Base-by-base conservation (phyloP, 1,140 invertebrate genomes). In the Frieseomelitta varia region DNA sequence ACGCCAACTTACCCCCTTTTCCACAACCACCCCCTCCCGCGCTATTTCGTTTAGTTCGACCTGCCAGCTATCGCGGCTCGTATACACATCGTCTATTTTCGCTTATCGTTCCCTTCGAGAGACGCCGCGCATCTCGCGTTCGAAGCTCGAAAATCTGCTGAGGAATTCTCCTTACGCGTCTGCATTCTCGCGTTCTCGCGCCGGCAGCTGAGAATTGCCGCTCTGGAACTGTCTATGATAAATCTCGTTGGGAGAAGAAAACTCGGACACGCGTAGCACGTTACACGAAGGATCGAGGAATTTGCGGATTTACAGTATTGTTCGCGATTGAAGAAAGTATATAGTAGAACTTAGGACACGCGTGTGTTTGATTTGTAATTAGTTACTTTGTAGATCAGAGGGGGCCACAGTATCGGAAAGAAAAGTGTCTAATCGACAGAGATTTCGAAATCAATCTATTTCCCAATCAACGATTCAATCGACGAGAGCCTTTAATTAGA, bases 1-100 rank as follows among this genome's bases (percentile, higher is more conserved):
- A n/a, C 68, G 24, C 51, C 39, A 51, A n/a, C 39, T 47, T 47
- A 24, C 53, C 11, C 15, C 21, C 24, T 21, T 27, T 53, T 53
- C 71, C 15, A 15, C 24, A 27, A 19, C 71, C 19, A 6, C 3
- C 51, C 51, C 21, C 19, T 34, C 39, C 47, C 30, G n/a, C 21
- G 27, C 79, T 61, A 72, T 79, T 84, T 84, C 75, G 55, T 79
- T 78, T 61, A n/a, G 30, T 39, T 53, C 47, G 11, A 10, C 14
- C 17, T 17, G 17, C 27, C n/a, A 65, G 47, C 12, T 34, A 24
- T 21, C 11, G 6, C 1, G 72, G 8, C 19, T 47, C 34, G 51
- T 81, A 34, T 39, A 61, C 47, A 10, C 47, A 34, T 6, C 19
- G n/a, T 61, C 39, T 47, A 12, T 83, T 69, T n/a, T 51, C 74